A percentile compares a stretch with the other conserved stretches of the same genome.
phyloP scores from a whole-genome alignment of 2,113 vertebrate genomes.

The Tonatia bakeri region DNA sequence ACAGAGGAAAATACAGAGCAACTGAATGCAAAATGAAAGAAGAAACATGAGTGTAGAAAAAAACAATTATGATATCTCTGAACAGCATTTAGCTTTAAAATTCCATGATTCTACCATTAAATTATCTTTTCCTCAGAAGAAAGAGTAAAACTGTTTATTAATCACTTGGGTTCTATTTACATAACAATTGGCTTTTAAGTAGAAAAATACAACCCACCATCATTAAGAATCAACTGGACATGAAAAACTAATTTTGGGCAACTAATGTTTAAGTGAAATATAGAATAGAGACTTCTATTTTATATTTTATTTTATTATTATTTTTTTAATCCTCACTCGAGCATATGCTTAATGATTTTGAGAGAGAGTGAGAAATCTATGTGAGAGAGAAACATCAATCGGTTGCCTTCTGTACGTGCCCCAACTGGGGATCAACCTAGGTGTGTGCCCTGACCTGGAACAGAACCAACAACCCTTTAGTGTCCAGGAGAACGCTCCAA shows the following conservation, averaged over 20 bases:
- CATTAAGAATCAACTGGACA: neutral
- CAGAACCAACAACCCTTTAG: too few relatives aligned
- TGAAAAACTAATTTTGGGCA: neutral
- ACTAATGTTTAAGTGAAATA: constrained; percentile 8
- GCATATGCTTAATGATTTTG: too few relatives aligned
- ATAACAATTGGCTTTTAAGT: constrained; percentile 25
- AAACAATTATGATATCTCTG: neutral
- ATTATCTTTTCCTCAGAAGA: constrained; percentile 1
- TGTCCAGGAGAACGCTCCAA: too few relatives aligned
- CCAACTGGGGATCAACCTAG: too few relatives aligned
- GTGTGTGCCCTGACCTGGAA: too few relatives aligned
- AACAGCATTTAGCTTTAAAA: neutral
- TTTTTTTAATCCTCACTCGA: too few relatives aligned
- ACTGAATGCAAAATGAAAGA: neutral
- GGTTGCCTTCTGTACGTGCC: too few relatives aligned
- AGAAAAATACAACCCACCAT: neutral
- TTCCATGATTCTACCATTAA: neutral
- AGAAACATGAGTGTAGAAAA: neutral
- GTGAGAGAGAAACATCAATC: too few relatives aligned
- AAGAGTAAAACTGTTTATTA: neutral
- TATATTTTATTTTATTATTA: too few relatives aligned
- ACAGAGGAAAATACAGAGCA: constrained; percentile 18
- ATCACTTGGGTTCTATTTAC: neutral
- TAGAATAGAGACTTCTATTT: neutral
- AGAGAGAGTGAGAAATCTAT: too few relatives aligned